These are phyloP conservation scores for Xiphophorus maculatus DNA, from an alignment of 2,113 vertebrate species.

Conservation along the genomic window DNA sequence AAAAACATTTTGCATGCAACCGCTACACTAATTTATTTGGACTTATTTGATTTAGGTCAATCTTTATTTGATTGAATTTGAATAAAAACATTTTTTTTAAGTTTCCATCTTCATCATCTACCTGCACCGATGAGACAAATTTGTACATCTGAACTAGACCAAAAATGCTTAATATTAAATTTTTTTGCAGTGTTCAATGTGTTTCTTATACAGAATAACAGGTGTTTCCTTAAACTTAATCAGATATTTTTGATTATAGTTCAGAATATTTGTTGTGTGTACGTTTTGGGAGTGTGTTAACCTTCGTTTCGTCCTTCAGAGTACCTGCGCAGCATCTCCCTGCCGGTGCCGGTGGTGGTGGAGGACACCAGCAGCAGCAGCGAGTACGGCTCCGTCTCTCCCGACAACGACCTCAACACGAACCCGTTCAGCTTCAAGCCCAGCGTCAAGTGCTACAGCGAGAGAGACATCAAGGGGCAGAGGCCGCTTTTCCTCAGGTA, in stretches of 20 bases:
- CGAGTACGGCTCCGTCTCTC: constrained; percentile 96
- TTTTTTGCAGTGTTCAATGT: not conserved
- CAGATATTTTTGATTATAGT: not conserved
- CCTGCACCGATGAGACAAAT: no score
- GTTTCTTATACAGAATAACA: not conserved
- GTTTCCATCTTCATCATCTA: no score
- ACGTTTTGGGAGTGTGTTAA: not conserved
- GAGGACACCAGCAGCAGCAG: constrained; percentile 98
- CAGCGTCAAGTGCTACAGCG: constrained; percentile 92
- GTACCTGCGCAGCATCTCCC: constrained; percentile 94
- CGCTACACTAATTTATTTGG: no score
- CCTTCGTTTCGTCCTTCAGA: constrained; percentile 73
- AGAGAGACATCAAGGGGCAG: constrained; percentile 89
- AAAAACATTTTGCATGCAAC: no score
- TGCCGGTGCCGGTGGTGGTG: constrained; percentile 95
- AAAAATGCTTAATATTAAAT: no score
- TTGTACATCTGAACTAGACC: no score
- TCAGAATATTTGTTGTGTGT: not conserved
- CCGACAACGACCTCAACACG: constrained; percentile 92
- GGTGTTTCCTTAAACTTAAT: not conserved
- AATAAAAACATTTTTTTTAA: no score
- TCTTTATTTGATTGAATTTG: no score
- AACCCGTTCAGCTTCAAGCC: constrained; percentile 96
- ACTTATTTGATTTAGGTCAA: no score
- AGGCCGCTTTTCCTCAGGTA: constrained; percentile 93